Evolutionary conservation across 2,888 invertebrate genomes (phyloP).

Genomic region (Entomobrya proxima): DNA sequence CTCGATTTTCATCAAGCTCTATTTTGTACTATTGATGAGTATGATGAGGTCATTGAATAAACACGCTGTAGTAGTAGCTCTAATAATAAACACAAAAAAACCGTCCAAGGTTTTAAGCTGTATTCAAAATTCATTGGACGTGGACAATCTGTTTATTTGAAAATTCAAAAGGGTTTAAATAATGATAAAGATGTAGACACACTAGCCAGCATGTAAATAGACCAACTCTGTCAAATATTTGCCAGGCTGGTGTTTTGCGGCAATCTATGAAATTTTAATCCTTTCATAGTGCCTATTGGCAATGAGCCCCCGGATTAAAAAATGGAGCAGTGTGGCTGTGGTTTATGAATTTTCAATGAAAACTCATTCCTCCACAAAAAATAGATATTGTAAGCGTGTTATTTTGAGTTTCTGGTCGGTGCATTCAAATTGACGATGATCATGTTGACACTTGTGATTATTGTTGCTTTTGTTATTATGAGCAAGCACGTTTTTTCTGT

Average conservation of each 20-base stretch:
- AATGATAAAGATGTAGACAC: constrained; percentile 37
- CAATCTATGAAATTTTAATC: constrained; percentile 65
- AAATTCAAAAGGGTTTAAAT: constrained; percentile 52
- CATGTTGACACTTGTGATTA: constrained; percentile 64
- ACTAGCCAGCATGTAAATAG: too few relatives aligned
- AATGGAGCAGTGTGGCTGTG: not conserved
- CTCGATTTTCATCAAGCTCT: not conserved
- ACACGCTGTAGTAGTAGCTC: not conserved
- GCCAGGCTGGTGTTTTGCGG: not conserved
- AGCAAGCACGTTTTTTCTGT: constrained; percentile 9
- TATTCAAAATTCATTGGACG: constrained; percentile 52
- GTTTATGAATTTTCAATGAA: constrained; percentile 10
- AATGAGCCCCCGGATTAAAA: constrained; percentile 10
- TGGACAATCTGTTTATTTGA: constrained; percentile 59
- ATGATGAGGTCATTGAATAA: constrained; percentile 57
- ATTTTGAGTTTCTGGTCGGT: not conserved
- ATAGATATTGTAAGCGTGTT: not conserved
- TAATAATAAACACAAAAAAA: not conserved
- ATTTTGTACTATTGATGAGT: constrained; percentile 19
- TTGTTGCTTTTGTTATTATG: constrained; percentile 32
- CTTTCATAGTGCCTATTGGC: not conserved
- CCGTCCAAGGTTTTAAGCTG: not conserved
- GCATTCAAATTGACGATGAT: constrained; percentile 61
- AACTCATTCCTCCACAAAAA: constrained; percentile 14
- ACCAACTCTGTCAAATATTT: constrained; percentile 54